Evolutionary conservation across 2,797 vertebrate genomes (phyloP).

Genomic region (Sebastes ruberrimus): DNA sequence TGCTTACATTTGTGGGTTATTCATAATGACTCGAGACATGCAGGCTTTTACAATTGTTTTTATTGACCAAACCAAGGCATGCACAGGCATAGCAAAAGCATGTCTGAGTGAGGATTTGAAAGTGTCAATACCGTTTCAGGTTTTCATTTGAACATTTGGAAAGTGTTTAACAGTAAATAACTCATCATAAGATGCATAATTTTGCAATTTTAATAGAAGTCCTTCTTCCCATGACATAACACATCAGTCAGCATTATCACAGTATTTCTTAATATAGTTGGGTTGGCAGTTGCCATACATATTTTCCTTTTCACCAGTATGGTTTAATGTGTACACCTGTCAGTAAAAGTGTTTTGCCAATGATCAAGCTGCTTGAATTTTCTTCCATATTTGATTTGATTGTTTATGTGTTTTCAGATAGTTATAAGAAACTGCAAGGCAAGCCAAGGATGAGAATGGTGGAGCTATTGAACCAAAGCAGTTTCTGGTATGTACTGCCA

Average conservation of each 20-base stretch:
- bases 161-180: not conserved
- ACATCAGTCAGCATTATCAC: not conserved
- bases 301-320: not conserved
- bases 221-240: not conserved
- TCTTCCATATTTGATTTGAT: slow-evolving; percentile 8
- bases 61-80: not conserved
- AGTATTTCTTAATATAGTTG: not conserved
- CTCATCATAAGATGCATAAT: not conserved
- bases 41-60: not conserved
- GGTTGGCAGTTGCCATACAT: not conserved
- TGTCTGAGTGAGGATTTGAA: not conserved
- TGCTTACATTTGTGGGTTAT: not conserved
- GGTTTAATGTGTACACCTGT: not conserved
- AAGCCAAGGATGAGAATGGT: slow-evolving; percentile 63
- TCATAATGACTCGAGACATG: not conserved
- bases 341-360: not conserved
- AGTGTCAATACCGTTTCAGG: not conserved
- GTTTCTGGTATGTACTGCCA: slow-evolving; percentile 74
- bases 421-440: slow-evolving; percentile 52
- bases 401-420: slow-evolving; percentile 53
- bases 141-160: not conserved
- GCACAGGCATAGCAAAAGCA: not conserved
- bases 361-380: not conserved
- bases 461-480: slow-evolving; percentile 67
- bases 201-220: not conserved